Conservation (phyloP, 1,140 invertebrate genomes). For the Hycleus cichorii region DNA sequence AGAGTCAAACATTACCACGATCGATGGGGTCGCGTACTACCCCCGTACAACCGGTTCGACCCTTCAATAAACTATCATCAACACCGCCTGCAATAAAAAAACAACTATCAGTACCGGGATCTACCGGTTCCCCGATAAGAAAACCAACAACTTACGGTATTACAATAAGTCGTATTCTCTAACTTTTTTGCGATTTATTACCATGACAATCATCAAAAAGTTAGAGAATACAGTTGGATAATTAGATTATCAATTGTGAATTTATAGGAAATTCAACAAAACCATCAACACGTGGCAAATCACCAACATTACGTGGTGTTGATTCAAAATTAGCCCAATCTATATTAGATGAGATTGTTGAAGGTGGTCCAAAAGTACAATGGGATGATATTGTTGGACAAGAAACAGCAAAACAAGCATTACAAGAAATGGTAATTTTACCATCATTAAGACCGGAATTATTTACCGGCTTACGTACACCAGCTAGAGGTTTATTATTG, state of each 20-base stretch:
- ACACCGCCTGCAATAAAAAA: slow-evolving; percentile 74
- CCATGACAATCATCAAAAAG: too few relatives aligned
- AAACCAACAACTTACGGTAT: slow-evolving; percentile 1
- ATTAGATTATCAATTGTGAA: neutral
- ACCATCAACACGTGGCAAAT: slow-evolving; percentile 20
- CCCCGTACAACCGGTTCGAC: slow-evolving; percentile 40
- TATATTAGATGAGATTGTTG: slow-evolving; percentile 66
- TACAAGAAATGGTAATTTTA: slow-evolving; percentile 96
- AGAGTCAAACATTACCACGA: slow-evolving; percentile 74
- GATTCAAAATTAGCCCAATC: slow-evolving; percentile 86
- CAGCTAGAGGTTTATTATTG: slow-evolving; percentile 84
- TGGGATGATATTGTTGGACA: slow-evolving; percentile 94
- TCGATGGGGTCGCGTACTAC: slow-evolving; percentile 66
- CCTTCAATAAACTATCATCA: slow-evolving; percentile 61
- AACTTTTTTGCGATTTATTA: too few relatives aligned
- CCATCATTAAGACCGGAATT: slow-evolving; percentile 91
- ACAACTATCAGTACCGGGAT: slow-evolving; percentile 64
- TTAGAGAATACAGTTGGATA: too few relatives aligned
- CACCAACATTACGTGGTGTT: slow-evolving; percentile 59
- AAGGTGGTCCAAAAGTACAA: slow-evolving; percentile 67
- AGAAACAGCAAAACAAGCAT: slow-evolving; percentile 86
- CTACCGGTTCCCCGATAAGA: slow-evolving; percentile 53
- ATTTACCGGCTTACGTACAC: slow-evolving; percentile 83
- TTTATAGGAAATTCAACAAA: slow-evolving; percentile 14
- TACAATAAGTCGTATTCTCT: neutral